phyloP scores from a whole-genome alignment of 2,888 invertebrate species.

The Noctua fimbriata region DNA sequence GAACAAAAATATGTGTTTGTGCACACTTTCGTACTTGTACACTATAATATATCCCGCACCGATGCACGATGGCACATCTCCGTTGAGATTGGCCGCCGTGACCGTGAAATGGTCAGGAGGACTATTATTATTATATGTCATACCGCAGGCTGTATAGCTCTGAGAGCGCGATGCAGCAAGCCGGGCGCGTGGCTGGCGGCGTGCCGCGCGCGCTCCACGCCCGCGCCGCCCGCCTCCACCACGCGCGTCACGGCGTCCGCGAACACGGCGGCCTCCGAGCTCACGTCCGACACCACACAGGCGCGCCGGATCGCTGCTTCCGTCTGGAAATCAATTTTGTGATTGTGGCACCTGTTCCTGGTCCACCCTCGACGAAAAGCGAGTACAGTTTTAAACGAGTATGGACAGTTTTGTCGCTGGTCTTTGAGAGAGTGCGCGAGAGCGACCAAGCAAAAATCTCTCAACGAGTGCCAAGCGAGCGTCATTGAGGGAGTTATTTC shows the following conservation, averaged over 20 bases:
- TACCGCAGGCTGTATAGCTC: constrained; percentile 71
- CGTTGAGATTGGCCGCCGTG: not conserved
- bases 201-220: constrained; percentile 75
- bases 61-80: not conserved
- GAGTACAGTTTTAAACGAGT: not conserved
- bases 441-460: not conserved
- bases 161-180: constrained; percentile 69
- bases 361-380: not conserved
- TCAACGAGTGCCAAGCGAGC: not conserved
- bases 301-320: constrained; percentile 76
- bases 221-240: constrained; percentile 81
- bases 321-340: constrained; percentile 66
- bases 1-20: not conserved
- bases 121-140: not conserved
- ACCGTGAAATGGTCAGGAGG: not conserved
- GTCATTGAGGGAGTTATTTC: not conserved
- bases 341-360: not conserved
- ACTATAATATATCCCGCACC: not conserved
- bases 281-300: constrained; percentile 68
- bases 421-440: not conserved
- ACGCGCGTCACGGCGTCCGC: constrained; percentile 83
- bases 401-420: not conserved
- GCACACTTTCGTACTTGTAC: not conserved
- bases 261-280: constrained; percentile 76
- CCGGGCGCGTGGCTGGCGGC: constrained; percentile 48